Conservation (phyloP, 2,888 invertebrate species). For the Mimas tiliae region DNA sequence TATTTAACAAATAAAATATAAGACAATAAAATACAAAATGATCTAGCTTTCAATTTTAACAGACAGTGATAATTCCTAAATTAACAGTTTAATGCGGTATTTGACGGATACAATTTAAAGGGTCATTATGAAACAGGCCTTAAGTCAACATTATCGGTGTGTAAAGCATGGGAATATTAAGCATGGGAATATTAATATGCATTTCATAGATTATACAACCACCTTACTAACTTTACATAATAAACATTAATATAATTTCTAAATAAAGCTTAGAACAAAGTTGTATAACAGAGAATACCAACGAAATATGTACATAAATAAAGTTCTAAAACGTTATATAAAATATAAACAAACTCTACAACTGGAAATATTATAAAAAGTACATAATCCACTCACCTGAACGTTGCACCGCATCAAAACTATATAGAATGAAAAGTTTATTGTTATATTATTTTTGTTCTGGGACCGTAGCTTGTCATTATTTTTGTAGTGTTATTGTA, state of each 20-base stretch:
- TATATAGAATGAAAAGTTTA: constrained; percentile 23
- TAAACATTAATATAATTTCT: background rate
- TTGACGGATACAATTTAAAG: too few relatives aligned
- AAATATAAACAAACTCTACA: constrained; percentile 24
- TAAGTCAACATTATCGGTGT: too few relatives aligned
- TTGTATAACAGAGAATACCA: background rate
- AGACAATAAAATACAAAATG: too few relatives aligned
- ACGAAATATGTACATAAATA: too few relatives aligned
- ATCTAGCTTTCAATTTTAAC: too few relatives aligned
- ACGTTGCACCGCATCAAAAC: constrained; percentile 21
- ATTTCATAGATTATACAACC: too few relatives aligned
- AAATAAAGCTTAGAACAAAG: background rate
- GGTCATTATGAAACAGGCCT: too few relatives aligned
- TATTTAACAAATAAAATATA: too few relatives aligned
- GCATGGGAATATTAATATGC: too few relatives aligned
- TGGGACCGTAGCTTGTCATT: constrained; percentile 13
- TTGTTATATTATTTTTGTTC: constrained; percentile 22
- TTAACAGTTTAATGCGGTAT: too few relatives aligned
- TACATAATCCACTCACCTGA: constrained; percentile 15
- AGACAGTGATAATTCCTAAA: too few relatives aligned
- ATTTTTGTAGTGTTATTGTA: constrained; percentile 21
- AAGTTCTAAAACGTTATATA: constrained; percentile 13
- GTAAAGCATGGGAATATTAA: too few relatives aligned
- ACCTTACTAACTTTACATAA: background rate
- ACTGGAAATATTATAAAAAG: constrained; percentile 3